Percentiles rank a stretch among this genome's conserved stretches.
Evolutionary conservation across 2,113 vertebrate species (phyloP).

Genomic region (Gymnobelideus leadbeateri): DNA sequence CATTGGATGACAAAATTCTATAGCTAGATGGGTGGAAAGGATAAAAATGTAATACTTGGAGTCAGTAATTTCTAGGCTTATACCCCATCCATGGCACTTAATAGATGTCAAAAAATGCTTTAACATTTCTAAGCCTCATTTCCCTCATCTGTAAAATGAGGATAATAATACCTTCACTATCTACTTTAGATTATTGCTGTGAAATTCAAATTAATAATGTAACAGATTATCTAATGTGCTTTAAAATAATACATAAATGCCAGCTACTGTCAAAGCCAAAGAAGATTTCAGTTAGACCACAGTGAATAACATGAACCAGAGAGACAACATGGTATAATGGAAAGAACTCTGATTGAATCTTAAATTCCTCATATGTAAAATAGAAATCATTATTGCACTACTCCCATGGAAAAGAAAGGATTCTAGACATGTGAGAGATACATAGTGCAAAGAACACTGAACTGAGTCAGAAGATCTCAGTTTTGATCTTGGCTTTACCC

Average conservation of each 20-base stretch:
- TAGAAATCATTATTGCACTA: too few relatives aligned
- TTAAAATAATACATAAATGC: not conserved
- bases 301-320: not conserved
- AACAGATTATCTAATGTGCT: not conserved
- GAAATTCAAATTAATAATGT: not conserved
- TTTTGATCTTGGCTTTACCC: too few relatives aligned
- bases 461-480: too few relatives aligned
- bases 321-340: too few relatives aligned
- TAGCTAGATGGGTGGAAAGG: not conserved
- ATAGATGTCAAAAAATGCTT: not conserved
- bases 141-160: not conserved
- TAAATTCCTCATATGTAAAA: not conserved
- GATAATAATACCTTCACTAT: not conserved
- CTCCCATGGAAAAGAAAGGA: too few relatives aligned
- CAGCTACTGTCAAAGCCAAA: not conserved
- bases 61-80: not conserved
- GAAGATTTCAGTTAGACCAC: constrained; percentile 12
- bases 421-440: too few relatives aligned
- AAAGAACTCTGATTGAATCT: not conserved
- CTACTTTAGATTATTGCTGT: not conserved
- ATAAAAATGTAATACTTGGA: not conserved
- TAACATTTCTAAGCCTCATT: not conserved
- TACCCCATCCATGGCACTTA: not conserved
- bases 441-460: too few relatives aligned
- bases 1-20: not conserved